Base-by-base conservation (phyloP, 2,888 invertebrate species). In the Lamellibrachia satsuma region DNA sequence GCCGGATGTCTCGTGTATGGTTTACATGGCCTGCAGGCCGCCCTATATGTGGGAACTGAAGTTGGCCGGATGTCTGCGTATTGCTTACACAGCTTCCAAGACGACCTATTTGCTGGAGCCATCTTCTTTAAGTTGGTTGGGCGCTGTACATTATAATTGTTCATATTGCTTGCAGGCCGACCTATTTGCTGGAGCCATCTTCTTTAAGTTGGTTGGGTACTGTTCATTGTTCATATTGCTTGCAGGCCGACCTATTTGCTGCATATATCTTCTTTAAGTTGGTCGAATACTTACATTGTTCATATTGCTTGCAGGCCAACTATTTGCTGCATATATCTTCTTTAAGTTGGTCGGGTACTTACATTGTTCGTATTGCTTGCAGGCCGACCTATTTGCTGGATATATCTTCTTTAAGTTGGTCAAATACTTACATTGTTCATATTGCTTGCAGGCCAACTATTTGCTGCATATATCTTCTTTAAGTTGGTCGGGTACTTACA, bases 241-340 rank as follows among this genome's bases (percentile, higher is more conserved):
- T 39, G 39, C 39, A 39, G 39, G 39, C 39, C 39, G 39, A 39
- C 39, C 39, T 0, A 39, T 39, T 39, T 0, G 39, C 39, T 39
- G 39, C 1, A 39, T 0, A 0, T 1, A 39, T 97, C n/a, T 97
- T 97, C 95, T 97, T 97, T 92, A 39, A 39, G 39, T 39, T 39
- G 39, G 39, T 39, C 0, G 39, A 1, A 1, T 39, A 0, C 39
- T 39, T 39, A 39, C 39, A 39, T 97, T 90, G 94, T 97, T 60
- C 96, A 39, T 39, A 39, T 39, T 39, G 39, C 92, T 94, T 94
- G 0, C 94, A 96, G 96, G 96, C 96, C 91, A 96, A 96, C 94
- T 97, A 93, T 97, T 96, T 94, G 97, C 97, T 27, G 97, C 97
- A 3, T 97, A 97, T 3, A 95, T 97, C 22, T 97, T 97, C 95